These are phyloP conservation scores for Sandelia bainsii DNA, from an alignment of 2,797 vertebrate species.

Conservation along the genomic window DNA sequence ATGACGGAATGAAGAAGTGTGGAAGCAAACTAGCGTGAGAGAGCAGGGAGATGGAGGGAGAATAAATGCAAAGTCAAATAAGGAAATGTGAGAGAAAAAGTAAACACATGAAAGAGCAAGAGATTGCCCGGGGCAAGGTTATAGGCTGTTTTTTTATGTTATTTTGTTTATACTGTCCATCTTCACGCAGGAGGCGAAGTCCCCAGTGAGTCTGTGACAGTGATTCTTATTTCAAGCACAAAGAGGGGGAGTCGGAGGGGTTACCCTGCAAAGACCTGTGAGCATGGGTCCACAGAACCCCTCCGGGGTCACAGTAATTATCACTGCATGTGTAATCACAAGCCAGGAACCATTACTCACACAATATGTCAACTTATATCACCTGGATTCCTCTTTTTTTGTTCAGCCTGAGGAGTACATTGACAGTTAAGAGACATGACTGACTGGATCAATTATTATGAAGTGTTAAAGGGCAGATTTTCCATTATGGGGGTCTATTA, in stretches of 20 bases:
- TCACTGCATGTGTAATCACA: conserved; percentile 68
- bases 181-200: conserved; percentile 47
- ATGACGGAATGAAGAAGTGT: conserved; percentile 25
- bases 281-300: conserved; percentile 48
- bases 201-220: conserved; percentile 45
- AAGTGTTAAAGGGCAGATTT: conserved; percentile 76
- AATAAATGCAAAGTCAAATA: conserved; percentile 44
- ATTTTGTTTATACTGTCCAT: conserved; percentile 61
- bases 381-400: conserved; percentile 21
- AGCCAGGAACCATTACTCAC: conserved; percentile 64
- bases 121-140: conserved; percentile 53
- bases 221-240: conserved; percentile 52
- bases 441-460: conserved; percentile 70
- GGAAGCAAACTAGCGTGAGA: conserved; percentile 38
- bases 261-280: conserved; percentile 33
- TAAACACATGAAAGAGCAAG: conserved; percentile 56
- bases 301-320: conserved; percentile 70
- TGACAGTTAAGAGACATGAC: conserved; percentile 49
- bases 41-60: conserved; percentile 24
- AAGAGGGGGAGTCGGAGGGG: conserved; percentile 45
- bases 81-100: conserved; percentile 42
- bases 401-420: conserved; percentile 28
- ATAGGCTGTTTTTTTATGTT: conserved; percentile 62
- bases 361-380: conserved; percentile 39
- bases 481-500: conserved; percentile 51